These are phyloP conservation scores for Perizoma flavofasciatum DNA, from an alignment of 2,888 invertebrate genomes.

Conservation along the genomic window DNA sequence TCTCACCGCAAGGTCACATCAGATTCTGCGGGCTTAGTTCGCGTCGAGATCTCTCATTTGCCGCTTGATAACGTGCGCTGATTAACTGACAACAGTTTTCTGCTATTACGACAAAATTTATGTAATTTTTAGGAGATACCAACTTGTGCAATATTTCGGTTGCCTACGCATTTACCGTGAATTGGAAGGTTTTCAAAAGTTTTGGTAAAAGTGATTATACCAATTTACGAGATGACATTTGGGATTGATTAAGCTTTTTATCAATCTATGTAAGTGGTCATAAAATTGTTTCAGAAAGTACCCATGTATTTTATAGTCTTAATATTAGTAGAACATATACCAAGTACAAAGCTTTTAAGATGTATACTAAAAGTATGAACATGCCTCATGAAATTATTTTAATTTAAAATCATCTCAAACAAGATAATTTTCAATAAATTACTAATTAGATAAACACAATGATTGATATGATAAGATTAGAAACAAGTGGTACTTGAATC, in stretches of 20 bases:
- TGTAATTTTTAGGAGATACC: conserved; percentile 10
- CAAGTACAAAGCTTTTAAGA: too few relatives aligned
- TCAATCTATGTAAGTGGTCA: too few relatives aligned
- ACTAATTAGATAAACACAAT: conserved; percentile 11
- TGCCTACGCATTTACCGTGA: too few relatives aligned
- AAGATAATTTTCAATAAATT: conserved; percentile 17
- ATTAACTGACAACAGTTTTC: conserved; percentile 25
- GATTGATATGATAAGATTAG: conserved; percentile 20
- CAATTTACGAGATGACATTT: not conserved
- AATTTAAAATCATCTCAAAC: not conserved
- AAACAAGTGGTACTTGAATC: conserved; percentile 8
- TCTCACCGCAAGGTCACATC: conserved; percentile 44
- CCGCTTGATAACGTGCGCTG: conserved; percentile 45
- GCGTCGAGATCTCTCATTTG: conserved; percentile 46
- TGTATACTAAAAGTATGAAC: too few relatives aligned
- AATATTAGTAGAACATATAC: too few relatives aligned
- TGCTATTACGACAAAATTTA: conserved; percentile 8
- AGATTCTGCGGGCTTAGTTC: conserved; percentile 46
- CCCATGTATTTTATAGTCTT: too few relatives aligned
- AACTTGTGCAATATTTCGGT: conserved; percentile 1
- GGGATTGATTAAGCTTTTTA: not conserved
- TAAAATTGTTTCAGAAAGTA: too few relatives aligned
- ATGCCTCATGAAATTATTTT: too few relatives aligned
- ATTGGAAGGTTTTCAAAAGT: too few relatives aligned
- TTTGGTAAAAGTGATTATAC: too few relatives aligned